phyloP scores from a whole-genome alignment of 2,888 invertebrate species.

The Protophormia terraenovae region DNA sequence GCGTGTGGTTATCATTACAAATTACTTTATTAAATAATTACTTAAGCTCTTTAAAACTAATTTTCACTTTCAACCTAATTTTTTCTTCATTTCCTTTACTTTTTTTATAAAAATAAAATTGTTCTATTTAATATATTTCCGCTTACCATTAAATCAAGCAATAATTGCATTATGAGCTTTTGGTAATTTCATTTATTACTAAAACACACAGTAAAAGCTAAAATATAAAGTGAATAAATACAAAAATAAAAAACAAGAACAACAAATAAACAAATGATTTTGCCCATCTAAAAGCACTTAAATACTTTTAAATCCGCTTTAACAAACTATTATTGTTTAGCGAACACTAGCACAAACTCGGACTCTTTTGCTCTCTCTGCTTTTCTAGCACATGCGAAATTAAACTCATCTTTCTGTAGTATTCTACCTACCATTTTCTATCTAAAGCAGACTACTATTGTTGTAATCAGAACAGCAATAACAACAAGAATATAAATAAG shows the following conservation, averaged over 20 bases:
- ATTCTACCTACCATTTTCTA: neutral
- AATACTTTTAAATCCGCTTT: slow-evolving; percentile 63
- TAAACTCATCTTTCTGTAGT: neutral
- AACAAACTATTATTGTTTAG: slow-evolving; percentile 62
- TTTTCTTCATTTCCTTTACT: neutral
- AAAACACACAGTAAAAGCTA: neutral
- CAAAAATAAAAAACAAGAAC: neutral
- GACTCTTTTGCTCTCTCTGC: neutral
- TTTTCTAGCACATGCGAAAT: no score
- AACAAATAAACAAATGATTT: slow-evolving; percentile 37
- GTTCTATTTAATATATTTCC: slow-evolving; percentile 2
- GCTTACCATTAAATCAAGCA: slow-evolving; percentile 30
- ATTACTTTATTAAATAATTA: neutral
- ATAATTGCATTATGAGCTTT: neutral
- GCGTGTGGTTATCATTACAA: no score
- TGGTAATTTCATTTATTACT: neutral
- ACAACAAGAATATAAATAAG: neutral
- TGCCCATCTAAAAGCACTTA: slow-evolving; percentile 51
- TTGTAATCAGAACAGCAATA: neutral
- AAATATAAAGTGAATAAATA: slow-evolving; percentile 10
- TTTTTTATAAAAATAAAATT: neutral
- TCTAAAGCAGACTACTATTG: neutral
- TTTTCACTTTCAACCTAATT: neutral
- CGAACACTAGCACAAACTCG: slow-evolving; percentile 8
- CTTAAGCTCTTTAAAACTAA: neutral